A percentile compares a stretch with the other conserved stretches of the same genome.
Evolutionary conservation across 2,888 invertebrate species (phyloP).

Genomic region (Tricholauxania praeusta): DNA sequence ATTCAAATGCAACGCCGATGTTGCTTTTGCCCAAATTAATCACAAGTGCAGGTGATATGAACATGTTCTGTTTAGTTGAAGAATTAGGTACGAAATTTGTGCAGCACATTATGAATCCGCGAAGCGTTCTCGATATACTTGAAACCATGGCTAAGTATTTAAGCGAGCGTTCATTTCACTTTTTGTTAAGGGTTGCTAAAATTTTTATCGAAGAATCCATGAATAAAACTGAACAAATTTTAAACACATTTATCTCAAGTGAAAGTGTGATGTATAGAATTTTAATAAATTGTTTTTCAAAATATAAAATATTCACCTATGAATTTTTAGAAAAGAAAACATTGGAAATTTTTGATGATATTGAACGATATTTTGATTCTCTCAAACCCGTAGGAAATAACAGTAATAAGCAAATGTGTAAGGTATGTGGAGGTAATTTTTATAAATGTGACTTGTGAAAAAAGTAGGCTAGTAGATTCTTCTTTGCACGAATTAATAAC

Average conservation of each 20-base stretch:
- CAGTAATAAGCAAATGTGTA: constrained; percentile 34
- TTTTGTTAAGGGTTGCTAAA: constrained; percentile 53
- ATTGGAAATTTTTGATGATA: constrained; percentile 41
- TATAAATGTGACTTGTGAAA: constrained; percentile 37
- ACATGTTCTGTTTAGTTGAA: constrained; percentile 40
- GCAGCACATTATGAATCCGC: constrained; percentile 51
- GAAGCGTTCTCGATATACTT: constrained; percentile 54
- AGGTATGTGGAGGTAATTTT: constrained; percentile 41
- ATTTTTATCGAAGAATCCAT: constrained; percentile 53
- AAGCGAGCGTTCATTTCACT: constrained; percentile 46
- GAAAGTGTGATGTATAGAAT: constrained; percentile 57
- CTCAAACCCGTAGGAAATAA: constrained; percentile 38
- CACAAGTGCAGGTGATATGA: constrained; percentile 8
- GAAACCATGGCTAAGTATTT: constrained; percentile 51
- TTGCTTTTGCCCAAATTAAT: not conserved
- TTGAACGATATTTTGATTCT: constrained; percentile 43
- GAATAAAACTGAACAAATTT: constrained; percentile 49
- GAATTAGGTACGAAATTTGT: constrained; percentile 55
- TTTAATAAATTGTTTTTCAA: constrained; percentile 52
- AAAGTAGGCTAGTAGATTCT: too few species aligned
- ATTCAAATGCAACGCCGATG: not conserved
- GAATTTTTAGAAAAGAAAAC: constrained; percentile 47
- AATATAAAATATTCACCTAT: constrained; percentile 48
- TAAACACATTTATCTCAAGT: constrained; percentile 56
- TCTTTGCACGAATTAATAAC: too few species aligned